These are phyloP conservation scores for Macaria notata DNA, from an alignment of 2,888 invertebrate genomes.

Conservation along the genomic window DNA sequence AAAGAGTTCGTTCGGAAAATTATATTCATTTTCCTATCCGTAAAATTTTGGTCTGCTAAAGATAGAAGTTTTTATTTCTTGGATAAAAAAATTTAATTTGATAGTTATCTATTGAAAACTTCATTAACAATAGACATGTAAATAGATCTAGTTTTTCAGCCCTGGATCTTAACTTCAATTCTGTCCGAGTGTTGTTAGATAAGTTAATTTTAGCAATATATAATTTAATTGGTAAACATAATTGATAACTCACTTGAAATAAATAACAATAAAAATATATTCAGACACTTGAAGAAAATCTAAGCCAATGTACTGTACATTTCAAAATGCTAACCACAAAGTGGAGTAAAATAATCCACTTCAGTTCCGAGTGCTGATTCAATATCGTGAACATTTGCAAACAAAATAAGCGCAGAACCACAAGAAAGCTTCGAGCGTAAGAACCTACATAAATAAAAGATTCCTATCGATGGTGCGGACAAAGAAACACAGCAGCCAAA, in stretches of 20 bases:
- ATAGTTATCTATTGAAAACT: too few relatives aligned
- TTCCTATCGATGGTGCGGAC: slow-evolving; percentile 49
- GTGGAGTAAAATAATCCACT: slow-evolving; percentile 28
- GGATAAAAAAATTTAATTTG: too few relatives aligned
- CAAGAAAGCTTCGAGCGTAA: slow-evolving; percentile 33
- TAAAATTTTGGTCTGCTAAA: not conserved
- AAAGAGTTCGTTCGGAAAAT: slow-evolving; percentile 45
- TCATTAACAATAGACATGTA: too few relatives aligned
- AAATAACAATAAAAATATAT: too few relatives aligned
- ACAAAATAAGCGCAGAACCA: slow-evolving; percentile 31
- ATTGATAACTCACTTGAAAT: too few relatives aligned
- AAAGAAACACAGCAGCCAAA: slow-evolving; percentile 38
- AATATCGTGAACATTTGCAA: slow-evolving; percentile 34
- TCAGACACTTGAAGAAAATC: too few relatives aligned
- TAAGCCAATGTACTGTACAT: not conserved
- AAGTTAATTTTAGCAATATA: too few relatives aligned
- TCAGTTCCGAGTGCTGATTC: slow-evolving; percentile 23
- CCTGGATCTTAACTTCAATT: too few relatives aligned
- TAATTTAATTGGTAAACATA: too few relatives aligned
- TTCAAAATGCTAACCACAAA: slow-evolving; percentile 18
- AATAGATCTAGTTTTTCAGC: too few relatives aligned
- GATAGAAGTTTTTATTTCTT: too few relatives aligned
- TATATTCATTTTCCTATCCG: slow-evolving; percentile 36
- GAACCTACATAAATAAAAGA: slow-evolving; percentile 50
- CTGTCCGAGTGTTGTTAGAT: too few relatives aligned